Percentiles rank a stretch among this genome's conserved stretches.
These are phyloP conservation scores for Dolichomitus sp. DNA, from an alignment of 2,888 invertebrate genomes.

Conservation along the genomic window DNA sequence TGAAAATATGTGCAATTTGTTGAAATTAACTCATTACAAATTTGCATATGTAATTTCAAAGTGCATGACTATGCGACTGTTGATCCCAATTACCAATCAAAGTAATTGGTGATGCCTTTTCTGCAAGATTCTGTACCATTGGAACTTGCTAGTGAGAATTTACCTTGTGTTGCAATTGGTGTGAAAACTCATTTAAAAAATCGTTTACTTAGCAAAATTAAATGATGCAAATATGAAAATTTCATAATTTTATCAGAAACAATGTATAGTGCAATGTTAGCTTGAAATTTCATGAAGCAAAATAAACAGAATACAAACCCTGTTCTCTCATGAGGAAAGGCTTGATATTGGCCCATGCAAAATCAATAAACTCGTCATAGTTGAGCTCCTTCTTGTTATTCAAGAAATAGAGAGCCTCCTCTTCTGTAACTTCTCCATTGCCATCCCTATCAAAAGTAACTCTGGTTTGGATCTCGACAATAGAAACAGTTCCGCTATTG, in stretches of 20 bases:
- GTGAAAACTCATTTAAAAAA: neutral
- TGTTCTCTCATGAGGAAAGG: slow-evolving; percentile 93
- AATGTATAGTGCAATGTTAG: neutral
- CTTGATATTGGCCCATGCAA: slow-evolving; percentile 93
- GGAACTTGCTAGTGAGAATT: neutral
- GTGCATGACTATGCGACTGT: neutral
- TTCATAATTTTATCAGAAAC: neutral
- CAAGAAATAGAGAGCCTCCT: slow-evolving; percentile 94
- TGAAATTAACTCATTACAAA: neutral
- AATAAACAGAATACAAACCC: slow-evolving; percentile 87
- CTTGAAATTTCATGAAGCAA: neutral
- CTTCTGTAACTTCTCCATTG: slow-evolving; percentile 95
- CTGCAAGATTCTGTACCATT: neutral
- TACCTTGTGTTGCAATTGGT: neutral
- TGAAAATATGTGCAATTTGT: neutral
- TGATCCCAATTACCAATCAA: neutral
- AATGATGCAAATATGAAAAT: too few species aligned
- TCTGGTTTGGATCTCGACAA: slow-evolving; percentile 91
- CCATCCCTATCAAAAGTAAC: slow-evolving; percentile 95
- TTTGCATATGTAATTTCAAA: neutral
- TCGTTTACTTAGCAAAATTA: neutral
- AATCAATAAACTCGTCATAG: slow-evolving; percentile 89
- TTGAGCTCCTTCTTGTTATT: slow-evolving; percentile 90
- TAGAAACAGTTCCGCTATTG: slow-evolving; percentile 91
- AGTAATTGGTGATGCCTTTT: neutral